phyloP scores from a whole-genome alignment of 2,113 vertebrate genomes.

The Pelecanus crispus region DNA sequence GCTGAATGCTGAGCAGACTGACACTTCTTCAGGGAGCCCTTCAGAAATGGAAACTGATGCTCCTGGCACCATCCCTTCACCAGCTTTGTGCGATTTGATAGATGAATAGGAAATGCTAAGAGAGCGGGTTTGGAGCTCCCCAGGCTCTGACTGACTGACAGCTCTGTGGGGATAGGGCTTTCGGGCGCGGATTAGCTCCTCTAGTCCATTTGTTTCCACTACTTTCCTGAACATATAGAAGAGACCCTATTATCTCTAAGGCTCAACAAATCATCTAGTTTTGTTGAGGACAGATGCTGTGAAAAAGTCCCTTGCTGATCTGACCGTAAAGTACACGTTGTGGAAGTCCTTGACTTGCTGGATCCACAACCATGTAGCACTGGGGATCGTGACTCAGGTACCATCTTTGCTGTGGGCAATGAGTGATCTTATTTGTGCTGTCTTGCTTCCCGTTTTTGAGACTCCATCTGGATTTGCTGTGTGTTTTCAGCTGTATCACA shows the following conservation, averaged over 20 bases:
- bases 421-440: not conserved
- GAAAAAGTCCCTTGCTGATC: not conserved
- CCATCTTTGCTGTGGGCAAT: not conserved
- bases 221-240: not conserved
- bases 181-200: not conserved
- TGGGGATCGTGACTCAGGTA: not conserved
- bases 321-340: fast-evolving
- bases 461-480: not conserved
- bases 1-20: not conserved
- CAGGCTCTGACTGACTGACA: not conserved
- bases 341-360: not conserved
- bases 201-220: not conserved
- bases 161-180: not conserved
- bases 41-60: not conserved
- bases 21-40: not conserved
- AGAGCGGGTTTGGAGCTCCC: not conserved
- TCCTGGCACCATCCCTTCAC: not conserved
- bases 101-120: not conserved
- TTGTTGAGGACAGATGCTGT: not conserved
- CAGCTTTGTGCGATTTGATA: not conserved
- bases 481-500: not conserved
- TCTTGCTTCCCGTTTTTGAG: not conserved
- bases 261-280: not conserved
- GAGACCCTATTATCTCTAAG: not conserved
- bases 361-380: fast-evolving